These are phyloP conservation scores for Stegophylla sp. DNA, from an alignment of 2,888 invertebrate species.

Conservation along the genomic window DNA sequence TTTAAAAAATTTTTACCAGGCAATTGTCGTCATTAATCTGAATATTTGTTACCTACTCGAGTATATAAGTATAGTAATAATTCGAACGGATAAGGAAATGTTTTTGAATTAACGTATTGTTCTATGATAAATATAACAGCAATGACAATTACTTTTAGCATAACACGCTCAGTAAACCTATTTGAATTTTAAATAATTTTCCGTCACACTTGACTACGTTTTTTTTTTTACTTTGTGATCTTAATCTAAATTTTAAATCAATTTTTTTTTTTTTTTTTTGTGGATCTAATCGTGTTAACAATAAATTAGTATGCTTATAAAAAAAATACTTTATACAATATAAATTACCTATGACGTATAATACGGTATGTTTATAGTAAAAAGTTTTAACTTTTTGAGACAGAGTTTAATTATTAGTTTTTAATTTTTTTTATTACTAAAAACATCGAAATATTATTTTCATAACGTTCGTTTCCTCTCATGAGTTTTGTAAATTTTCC, in stretches of 20 bases:
- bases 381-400: no score
- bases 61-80: not conserved
- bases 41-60: not conserved
- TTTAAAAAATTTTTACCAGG: no score
- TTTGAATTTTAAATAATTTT: not conserved
- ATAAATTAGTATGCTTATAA: no score
- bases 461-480: no score
- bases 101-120: not conserved
- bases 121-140: not conserved
- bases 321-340: no score
- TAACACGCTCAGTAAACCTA: not conserved
- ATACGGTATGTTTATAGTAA: no score
- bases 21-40: not conserved
- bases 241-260: not conserved
- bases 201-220: not conserved
- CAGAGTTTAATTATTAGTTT: no score
- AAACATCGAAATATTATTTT: no score
- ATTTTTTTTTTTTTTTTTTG: not conserved
- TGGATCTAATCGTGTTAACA: no score
- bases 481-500: no score
- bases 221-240: not conserved
- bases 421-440: no score
- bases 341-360: no score
- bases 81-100: slow-evolving; percentile 4
- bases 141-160: not conserved